phyloP scores from a whole-genome alignment of 2,797 vertebrate genomes.

The Centroberyx gerrardi region DNA sequence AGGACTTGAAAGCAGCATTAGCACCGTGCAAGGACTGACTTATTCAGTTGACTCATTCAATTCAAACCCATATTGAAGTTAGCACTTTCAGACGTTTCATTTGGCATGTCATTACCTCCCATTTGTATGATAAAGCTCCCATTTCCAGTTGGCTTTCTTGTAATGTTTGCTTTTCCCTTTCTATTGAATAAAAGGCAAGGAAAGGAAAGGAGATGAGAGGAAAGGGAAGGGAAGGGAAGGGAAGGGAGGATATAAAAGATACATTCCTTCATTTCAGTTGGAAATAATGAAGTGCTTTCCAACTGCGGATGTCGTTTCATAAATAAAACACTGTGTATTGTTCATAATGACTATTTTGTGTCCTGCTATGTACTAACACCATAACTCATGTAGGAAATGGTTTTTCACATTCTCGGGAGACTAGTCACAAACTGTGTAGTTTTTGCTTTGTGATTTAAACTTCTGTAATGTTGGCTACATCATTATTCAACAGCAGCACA shows the following conservation, averaged over 20 bases:
- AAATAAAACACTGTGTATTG: slow-evolving; percentile 60
- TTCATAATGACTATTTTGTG: slow-evolving; percentile 58
- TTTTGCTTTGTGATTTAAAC: slow-evolving; percentile 55
- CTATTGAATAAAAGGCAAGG: background rate
- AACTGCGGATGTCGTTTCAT: slow-evolving; percentile 56
- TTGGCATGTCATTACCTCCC: slow-evolving; percentile 3
- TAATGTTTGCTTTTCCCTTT: background rate
- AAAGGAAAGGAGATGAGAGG: background rate
- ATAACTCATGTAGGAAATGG: slow-evolving; percentile 56
- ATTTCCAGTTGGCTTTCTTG: background rate
- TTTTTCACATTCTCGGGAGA: slow-evolving; percentile 43
- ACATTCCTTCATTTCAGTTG: slow-evolving; percentile 34
- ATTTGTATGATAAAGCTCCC: background rate
- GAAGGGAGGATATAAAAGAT: slow-evolving; percentile 17
- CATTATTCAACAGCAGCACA: slow-evolving; percentile 37
- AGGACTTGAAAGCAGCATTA: background rate
- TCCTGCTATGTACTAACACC: slow-evolving; percentile 48
- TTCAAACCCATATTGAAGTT: slow-evolving; percentile 6
- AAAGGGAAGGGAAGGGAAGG: background rate
- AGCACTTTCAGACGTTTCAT: background rate
- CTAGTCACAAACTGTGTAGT: slow-evolving; percentile 31
- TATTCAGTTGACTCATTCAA: background rate
- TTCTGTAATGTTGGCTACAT: slow-evolving; percentile 11
- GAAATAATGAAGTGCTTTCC: slow-evolving; percentile 49
- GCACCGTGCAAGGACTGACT: background rate